These are phyloP conservation scores for Diarsia mendica DNA, from an alignment of 2,888 invertebrate genomes.

Conservation along the genomic window DNA sequence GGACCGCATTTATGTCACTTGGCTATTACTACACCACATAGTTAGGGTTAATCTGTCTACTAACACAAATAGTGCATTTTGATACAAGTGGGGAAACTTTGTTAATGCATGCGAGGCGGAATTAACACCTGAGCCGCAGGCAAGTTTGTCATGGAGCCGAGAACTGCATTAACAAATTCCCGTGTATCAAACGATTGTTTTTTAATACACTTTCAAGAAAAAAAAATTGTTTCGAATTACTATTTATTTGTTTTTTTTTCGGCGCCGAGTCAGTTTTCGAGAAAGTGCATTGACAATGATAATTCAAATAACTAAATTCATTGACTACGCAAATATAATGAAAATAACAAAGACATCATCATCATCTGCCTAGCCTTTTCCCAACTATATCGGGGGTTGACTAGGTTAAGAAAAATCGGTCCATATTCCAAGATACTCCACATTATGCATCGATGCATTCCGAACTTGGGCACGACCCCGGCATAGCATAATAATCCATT, in stretches of 20 bases:
- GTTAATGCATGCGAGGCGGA: too few relatives aligned
- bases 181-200: too few relatives aligned
- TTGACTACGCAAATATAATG: not conserved
- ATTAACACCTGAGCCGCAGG: too few relatives aligned
- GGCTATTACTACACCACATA: constrained; percentile 1
- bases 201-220: too few relatives aligned
- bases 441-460: constrained; percentile 28
- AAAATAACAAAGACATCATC: not conserved
- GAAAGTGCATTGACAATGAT: not conserved
- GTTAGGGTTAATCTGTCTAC: constrained; percentile 8
- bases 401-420: not conserved
- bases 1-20: constrained; percentile 45
- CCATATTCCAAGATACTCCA: not conserved
- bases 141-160: too few relatives aligned
- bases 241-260: too few relatives aligned
- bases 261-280: too few relatives aligned
- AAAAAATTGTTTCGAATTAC: too few relatives aligned
- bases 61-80: not conserved
- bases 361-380: not conserved
- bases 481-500: constrained; percentile 21
- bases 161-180: too few relatives aligned
- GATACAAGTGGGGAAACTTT: too few relatives aligned
- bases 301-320: too few relatives aligned
- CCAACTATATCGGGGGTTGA: not conserved
- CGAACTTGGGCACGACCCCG: not conserved